These are phyloP conservation scores for Triops longicaudatus DNA, from an alignment of 1,140 invertebrate species.

Conservation along the genomic window DNA sequence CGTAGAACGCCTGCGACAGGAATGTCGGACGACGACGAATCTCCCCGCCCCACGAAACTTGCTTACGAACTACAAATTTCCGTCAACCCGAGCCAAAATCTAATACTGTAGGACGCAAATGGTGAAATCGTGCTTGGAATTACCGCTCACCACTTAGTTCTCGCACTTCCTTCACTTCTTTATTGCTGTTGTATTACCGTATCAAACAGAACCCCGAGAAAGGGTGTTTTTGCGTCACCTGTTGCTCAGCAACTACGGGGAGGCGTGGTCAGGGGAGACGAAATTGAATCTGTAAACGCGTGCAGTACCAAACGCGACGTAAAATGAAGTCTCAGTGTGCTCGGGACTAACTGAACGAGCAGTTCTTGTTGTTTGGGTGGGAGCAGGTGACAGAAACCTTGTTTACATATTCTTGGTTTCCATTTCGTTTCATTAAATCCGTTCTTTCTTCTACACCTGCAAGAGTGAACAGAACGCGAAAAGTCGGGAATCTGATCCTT, in stretches of 20 bases:
- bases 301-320: background rate
- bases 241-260: background rate
- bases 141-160: too few species aligned
- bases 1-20: too few species aligned
- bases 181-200: background rate
- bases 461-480: background rate
- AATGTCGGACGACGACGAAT: too few species aligned
- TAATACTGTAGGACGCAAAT: too few species aligned
- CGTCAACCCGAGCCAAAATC: too few species aligned
- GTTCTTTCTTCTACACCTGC: background rate
- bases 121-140: too few species aligned
- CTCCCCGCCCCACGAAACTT: too few species aligned
- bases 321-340: background rate
- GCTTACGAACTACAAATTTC: too few species aligned
- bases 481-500: constrained; percentile 16
- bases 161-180: too few species aligned
- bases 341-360: background rate
- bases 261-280: background rate
- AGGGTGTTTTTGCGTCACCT: background rate
- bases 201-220: background rate
- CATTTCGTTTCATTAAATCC: too few species aligned
- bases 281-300: too few species aligned
- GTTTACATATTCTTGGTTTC: too few species aligned
- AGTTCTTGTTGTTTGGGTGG: background rate
- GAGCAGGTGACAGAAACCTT: background rate